Percentiles rank a stretch among this genome's conserved stretches.
phyloP scores from a whole-genome alignment of 2,888 invertebrate species.

The Lordiphosa andalusiaca region DNA sequence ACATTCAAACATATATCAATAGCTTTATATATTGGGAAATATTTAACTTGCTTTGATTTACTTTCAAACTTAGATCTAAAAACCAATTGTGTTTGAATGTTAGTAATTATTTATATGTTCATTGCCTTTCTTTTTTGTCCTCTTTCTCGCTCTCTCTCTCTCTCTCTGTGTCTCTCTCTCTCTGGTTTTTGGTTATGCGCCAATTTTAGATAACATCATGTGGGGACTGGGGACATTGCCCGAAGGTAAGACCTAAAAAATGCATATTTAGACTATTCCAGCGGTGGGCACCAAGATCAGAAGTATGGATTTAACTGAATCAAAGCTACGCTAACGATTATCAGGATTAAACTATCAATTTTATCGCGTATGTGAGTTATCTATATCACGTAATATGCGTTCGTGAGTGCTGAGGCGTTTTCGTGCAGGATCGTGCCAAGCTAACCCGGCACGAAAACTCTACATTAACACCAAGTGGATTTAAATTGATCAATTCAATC shows the following conservation, averaged over 20 bases:
- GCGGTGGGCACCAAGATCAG: too few relatives aligned
- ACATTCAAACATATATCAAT: constrained; percentile 18
- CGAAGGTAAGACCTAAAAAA: constrained; percentile 88
- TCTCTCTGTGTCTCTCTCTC: constrained; percentile 42
- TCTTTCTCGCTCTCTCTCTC: constrained; percentile 44
- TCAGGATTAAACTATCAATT: too few relatives aligned
- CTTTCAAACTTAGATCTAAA: constrained; percentile 29
- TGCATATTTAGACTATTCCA: background rate
- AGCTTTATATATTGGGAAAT: constrained; percentile 29
- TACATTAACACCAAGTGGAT: too few relatives aligned
- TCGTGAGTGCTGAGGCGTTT: too few relatives aligned
- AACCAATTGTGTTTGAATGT: constrained; percentile 20
- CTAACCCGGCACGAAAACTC: too few relatives aligned
- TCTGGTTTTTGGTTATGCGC: constrained; percentile 45
- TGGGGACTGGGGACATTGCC: constrained; percentile 99
- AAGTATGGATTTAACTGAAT: too few relatives aligned
- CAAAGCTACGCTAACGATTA: too few relatives aligned
- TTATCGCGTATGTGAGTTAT: too few relatives aligned
- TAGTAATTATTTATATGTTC: constrained; percentile 48
- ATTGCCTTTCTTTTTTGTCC: constrained; percentile 50
- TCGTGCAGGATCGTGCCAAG: too few relatives aligned
- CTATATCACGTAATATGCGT: too few relatives aligned
- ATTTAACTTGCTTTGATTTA: constrained; percentile 35
- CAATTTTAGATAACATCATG: constrained; percentile 91
- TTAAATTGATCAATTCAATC: too few relatives aligned